Percentiles rank a stretch among this genome's conserved stretches.
Evolutionary conservation across 2,888 invertebrate genomes (phyloP).

Genomic region (Drosophila tripunctata): DNA sequence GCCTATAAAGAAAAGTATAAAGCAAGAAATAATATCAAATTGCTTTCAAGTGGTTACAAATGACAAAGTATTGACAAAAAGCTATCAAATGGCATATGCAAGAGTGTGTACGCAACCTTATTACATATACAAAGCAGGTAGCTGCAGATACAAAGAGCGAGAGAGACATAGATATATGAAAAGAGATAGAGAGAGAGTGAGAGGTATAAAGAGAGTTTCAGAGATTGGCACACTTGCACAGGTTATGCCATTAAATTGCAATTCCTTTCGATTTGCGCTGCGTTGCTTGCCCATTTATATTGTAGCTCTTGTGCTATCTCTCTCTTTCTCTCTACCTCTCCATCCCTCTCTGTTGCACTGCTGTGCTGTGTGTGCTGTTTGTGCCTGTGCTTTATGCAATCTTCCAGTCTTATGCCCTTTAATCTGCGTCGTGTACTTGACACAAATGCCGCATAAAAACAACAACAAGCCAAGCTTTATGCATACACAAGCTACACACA

Average conservation of each 20-base stretch:
- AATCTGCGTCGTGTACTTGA: slow-evolving; percentile 76
- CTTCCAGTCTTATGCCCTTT: slow-evolving; percentile 72
- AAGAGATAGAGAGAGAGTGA: not conserved
- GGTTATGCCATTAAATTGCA: slow-evolving; percentile 73
- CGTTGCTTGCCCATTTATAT: slow-evolving; percentile 65
- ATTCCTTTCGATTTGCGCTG: slow-evolving; percentile 73
- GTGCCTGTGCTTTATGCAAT: slow-evolving; percentile 54
- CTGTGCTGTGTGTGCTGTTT: slow-evolving; percentile 10
- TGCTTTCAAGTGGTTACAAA: slow-evolving; percentile 4
- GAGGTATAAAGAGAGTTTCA: not conserved
- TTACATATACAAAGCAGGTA: slow-evolving; percentile 43
- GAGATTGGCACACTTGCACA: slow-evolving; percentile 41
- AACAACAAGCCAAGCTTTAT: slow-evolving; percentile 57
- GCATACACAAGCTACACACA: slow-evolving; percentile 44
- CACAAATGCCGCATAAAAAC: slow-evolving; percentile 71
- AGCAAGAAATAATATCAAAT: not conserved
- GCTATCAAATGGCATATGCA: slow-evolving; percentile 32
- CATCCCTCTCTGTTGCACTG: not conserved
- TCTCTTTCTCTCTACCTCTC: not conserved
- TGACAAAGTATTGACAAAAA: slow-evolving; percentile 21
- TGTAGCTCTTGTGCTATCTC: not conserved
- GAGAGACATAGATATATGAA: not conserved
- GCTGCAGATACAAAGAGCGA: not conserved
- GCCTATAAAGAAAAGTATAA: not conserved
- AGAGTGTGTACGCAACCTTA: slow-evolving; percentile 33